Percentiles rank a stretch among this genome's conserved stretches.
These are phyloP conservation scores for Rhinella marina DNA, from an alignment of 2,797 vertebrate species.

Conservation along the genomic window DNA sequence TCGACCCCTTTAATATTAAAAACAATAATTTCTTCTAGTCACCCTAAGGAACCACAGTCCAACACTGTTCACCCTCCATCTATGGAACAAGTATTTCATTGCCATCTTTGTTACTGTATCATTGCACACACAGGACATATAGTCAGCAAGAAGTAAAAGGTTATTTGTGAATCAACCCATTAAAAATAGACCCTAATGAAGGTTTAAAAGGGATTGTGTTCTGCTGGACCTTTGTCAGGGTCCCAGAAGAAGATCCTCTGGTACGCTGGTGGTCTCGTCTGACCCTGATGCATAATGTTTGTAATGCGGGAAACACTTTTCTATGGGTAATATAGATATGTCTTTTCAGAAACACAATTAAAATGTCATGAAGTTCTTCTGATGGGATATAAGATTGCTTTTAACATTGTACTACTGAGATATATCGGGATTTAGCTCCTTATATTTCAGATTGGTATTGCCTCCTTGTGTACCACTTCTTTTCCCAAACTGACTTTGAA, in stretches of 20 bases:
- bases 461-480: neutral
- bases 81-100: no score
- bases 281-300: neutral
- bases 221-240: neutral
- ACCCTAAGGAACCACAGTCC: neutral
- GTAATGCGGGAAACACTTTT: no score
- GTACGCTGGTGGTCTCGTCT: neutral
- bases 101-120: no score
- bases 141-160: no score
- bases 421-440: neutral
- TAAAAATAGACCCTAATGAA: neutral
- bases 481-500: neutral
- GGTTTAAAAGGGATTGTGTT: neutral
- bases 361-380: neutral
- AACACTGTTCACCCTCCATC: no score
- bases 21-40: neutral
- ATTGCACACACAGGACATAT: neutral
- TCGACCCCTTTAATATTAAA: no score
- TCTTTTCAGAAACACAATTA: neutral
- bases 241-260: neutral
- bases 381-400: neutral
- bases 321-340: no score
- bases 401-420: neutral
- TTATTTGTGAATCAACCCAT: no score
- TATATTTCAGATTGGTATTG: neutral